Conservation (phyloP, 64 coral and sea anemone genomes). For the Trachythela sp. region DNA sequence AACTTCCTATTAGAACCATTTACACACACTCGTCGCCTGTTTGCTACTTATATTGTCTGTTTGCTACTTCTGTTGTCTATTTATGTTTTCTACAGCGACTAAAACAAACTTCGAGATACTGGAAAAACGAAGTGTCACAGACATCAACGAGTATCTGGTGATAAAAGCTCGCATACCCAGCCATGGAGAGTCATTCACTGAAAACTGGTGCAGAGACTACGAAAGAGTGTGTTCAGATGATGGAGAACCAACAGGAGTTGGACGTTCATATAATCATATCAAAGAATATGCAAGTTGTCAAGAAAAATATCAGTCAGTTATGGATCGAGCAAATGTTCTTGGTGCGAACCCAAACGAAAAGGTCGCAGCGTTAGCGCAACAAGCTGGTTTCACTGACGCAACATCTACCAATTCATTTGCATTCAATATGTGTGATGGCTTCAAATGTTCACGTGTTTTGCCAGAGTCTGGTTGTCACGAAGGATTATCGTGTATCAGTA, state of each 20-base stretch:
- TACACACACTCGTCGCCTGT: no score
- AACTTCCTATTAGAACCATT: no score
- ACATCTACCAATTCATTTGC: constrained; percentile 35
- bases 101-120: background rate
- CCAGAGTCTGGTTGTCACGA: background rate
- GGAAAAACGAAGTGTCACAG: background rate
- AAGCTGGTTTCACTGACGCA: constrained; percentile 26
- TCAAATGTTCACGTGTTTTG: background rate
- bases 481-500: background rate
- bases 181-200: constrained; percentile 1
- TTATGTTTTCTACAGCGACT: no score
- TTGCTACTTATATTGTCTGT: no score
- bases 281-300: constrained; percentile 14
- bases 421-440: constrained; percentile 38
- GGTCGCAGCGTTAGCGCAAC: constrained; percentile 11
- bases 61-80: no score
- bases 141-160: background rate
- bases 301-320: constrained; percentile 32
- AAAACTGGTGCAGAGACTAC: constrained; percentile 44
- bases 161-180: background rate
- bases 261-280: background rate
- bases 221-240: constrained; percentile 19
- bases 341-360: constrained; percentile 35
- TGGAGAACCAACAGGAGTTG: constrained; percentile 21
- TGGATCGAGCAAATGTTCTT: background rate